Base-by-base conservation (phyloP, 2,113 vertebrate species). In the Odocoileus virginianus region DNA sequence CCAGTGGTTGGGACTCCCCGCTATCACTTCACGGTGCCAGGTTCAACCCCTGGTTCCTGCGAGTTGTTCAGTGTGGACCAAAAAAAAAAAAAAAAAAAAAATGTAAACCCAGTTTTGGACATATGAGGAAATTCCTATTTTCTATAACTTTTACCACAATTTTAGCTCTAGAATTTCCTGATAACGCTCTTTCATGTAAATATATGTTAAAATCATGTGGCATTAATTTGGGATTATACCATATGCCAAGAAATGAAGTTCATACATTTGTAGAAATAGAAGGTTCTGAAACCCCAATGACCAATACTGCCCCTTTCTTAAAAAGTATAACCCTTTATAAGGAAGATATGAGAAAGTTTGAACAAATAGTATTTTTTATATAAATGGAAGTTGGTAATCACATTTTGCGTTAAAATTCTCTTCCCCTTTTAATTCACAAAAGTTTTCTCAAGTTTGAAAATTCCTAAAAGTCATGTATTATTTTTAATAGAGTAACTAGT, bases 331-430 rank as follows among this genome's bases (percentile, higher is more conserved):
- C 36, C 21, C 2, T 90, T 82, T 91, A 64, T 15, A 84, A 79
- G 87, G n/a, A 93, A 81, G 89, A 76, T 87, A 92, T 25, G 79
- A 96, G 52, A 64, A 91, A 83, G n/a, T 91, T 91, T 91, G 74
- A 93, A 84, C 10, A 40, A 83, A 57, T 23, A 92, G 11, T 89
- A 76, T 81, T 76, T 97, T 90, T 90, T 64, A 87, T 85, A 50
- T 78, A 95, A 87, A 93, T 23, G 33, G 67, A 96, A 93, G 36
- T 57, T 89, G n/a, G 55, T 95, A 91, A 58, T 83, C 27, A 21
- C 74, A 95, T 78, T 57, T 93, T 84, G n/a, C 43, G 30, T 71
- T 91, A 60, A 78, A 90, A 40, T 21, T 0, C 54, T 93, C 90
- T 79, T 92, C 76, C 57, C 60, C 55, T 91, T 97, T 92, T 60